Conservation (phyloP, 53 echinoderm and acorn worm genomes). For the Zoroaster sp. region DNA sequence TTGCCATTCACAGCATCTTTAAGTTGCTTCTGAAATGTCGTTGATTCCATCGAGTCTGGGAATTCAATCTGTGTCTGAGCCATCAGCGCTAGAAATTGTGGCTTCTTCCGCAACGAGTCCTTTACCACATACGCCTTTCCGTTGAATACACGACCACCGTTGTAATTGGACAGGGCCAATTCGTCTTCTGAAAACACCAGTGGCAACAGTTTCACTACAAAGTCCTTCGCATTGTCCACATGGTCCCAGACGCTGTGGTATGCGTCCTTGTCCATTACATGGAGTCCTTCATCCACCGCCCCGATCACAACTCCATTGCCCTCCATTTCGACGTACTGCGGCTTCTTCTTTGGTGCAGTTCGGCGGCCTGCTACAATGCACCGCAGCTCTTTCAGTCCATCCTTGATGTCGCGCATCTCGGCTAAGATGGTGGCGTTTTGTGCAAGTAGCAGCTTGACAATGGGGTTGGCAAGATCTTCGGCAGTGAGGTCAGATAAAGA, state of each 20-base stretch:
- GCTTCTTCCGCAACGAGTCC: not conserved
- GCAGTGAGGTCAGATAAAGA: too few species aligned
- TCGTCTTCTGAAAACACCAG: not conserved
- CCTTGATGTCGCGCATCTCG: not conserved
- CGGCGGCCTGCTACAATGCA: not conserved
- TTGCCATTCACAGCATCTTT: not conserved
- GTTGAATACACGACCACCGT: not conserved
- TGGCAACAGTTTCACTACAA: not conserved
- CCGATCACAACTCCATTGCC: not conserved
- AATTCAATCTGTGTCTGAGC: conserved; percentile 5
- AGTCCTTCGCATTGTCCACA: not conserved
- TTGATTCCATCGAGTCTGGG: not conserved
- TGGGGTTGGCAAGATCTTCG: too few species aligned
- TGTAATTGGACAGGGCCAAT: not conserved
- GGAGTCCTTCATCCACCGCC: not conserved
- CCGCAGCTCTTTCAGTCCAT: not conserved
- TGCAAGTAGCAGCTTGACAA: too few species aligned
- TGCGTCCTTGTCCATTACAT: not conserved
- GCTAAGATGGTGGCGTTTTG: not conserved
- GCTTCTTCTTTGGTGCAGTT: not conserved
- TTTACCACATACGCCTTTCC: not conserved
- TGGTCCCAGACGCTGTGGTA: not conserved
- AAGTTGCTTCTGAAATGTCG: not conserved
- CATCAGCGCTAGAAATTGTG: not conserved
- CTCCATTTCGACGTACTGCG: not conserved